Conservation (phyloP, 1,140 invertebrate species). For the Drosophila orosa region DNA sequence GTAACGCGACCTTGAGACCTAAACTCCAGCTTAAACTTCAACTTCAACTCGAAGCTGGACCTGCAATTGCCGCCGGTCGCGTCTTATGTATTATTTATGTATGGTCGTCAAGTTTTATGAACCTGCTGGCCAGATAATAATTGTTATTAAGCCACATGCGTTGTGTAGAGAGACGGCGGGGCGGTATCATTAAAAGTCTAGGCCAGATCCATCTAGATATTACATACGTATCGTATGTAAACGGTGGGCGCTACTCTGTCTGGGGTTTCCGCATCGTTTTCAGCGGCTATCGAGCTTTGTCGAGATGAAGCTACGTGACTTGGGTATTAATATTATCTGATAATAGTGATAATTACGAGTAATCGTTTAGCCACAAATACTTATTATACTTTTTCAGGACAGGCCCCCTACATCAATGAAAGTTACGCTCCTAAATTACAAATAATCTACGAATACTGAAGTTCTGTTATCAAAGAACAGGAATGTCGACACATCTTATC, state of each 20-base stretch:
- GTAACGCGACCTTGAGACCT: slow-evolving; percentile 41
- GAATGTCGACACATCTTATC: too few species aligned
- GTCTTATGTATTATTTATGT: slow-evolving; percentile 46
- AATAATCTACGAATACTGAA: neutral
- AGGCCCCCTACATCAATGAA: neutral
- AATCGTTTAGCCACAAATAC: neutral
- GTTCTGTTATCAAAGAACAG: neutral
- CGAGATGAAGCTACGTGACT: slow-evolving; percentile 3
- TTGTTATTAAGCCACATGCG: slow-evolving; percentile 49
- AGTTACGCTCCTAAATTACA: neutral
- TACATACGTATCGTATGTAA: slow-evolving; percentile 12
- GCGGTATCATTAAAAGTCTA: slow-evolving; percentile 41
- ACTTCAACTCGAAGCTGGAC: slow-evolving; percentile 5
- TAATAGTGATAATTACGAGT: neutral
- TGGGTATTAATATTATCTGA: neutral
- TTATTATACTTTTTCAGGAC: neutral
- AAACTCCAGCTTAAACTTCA: slow-evolving; percentile 25
- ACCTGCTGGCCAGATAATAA: slow-evolving; percentile 31
- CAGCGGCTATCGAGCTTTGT: neutral
- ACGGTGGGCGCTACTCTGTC: slow-evolving; percentile 25
- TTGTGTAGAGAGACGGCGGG: slow-evolving; percentile 6
- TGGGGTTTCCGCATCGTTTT: slow-evolving; percentile 24
- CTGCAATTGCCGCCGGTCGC: slow-evolving; percentile 41
- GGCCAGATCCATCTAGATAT: slow-evolving; percentile 41
- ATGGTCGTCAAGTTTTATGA: slow-evolving; percentile 38